Percentiles rank a stretch among this genome's conserved stretches.
phyloP scores from a whole-genome alignment of 2,888 invertebrate genomes.

The Phalangium opilio region DNA sequence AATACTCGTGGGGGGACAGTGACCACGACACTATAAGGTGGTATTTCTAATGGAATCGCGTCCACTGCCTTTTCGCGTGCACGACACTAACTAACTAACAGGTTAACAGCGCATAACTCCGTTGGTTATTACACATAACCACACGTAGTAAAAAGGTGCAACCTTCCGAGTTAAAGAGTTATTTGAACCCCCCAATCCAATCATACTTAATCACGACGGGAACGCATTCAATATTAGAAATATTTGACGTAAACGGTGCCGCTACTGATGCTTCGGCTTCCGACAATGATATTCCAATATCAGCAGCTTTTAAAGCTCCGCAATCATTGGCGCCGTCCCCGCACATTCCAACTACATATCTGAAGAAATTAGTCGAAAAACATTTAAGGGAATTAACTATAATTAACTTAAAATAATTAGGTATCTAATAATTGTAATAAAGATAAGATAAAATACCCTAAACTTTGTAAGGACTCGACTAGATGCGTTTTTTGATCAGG shows the following conservation, averaged over 20 bases:
- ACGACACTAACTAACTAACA: no score
- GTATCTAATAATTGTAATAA: neutral
- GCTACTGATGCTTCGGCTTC: slow-evolving; percentile 44
- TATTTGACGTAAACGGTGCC: slow-evolving; percentile 40
- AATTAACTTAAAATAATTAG: neutral
- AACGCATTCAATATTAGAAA: slow-evolving; percentile 31
- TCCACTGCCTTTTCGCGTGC: no score
- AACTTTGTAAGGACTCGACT: slow-evolving; percentile 29
- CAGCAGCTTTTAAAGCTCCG: slow-evolving; percentile 42
- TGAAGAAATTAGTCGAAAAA: neutral
- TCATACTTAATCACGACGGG: slow-evolving; percentile 25
- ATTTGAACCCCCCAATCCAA: no score
- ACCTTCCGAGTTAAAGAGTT: no score
- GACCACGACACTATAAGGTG: no score
- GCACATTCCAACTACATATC: slow-evolving; percentile 60
- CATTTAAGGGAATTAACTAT: neutral
- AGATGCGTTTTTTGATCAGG: slow-evolving; percentile 35
- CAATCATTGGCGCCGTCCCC: slow-evolving; percentile 97
- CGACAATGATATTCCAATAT: slow-evolving; percentile 37
- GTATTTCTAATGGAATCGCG: no score
- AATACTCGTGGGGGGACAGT: no score
- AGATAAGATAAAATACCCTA: slow-evolving; percentile 26
- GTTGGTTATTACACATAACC: no score
- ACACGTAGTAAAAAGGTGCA: no score
- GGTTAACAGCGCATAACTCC: no score